Conservation (phyloP, 2,888 invertebrate species). For the Ceramica pisi region DNA sequence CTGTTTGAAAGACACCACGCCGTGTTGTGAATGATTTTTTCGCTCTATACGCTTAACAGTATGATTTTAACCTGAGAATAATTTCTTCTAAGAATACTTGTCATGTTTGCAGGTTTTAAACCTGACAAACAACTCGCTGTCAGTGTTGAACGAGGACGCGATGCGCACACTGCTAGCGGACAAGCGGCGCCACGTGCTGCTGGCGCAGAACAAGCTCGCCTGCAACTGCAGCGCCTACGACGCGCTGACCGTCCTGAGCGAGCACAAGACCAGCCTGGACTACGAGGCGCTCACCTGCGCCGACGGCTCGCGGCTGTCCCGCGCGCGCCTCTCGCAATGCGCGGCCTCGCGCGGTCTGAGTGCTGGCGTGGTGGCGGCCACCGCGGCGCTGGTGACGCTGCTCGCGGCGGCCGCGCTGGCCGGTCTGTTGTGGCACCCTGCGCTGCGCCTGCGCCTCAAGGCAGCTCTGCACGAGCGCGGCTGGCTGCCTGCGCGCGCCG, state of each 20-base stretch:
- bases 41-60: no score
- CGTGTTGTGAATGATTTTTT: no score
- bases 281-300: slow-evolving; percentile 2
- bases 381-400: slow-evolving; percentile 5
- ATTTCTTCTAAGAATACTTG: not conserved
- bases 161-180: slow-evolving; percentile 24
- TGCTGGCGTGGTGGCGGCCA: not conserved
- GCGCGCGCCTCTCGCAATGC: slow-evolving; percentile 4
- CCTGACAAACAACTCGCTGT: slow-evolving; percentile 48
- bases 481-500: slow-evolving; percentile 43
- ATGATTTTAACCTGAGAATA: not conserved
- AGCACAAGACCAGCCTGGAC: not conserved
- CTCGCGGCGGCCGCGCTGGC: slow-evolving; percentile 49
- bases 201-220: slow-evolving; percentile 44
- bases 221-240: slow-evolving; percentile 37
- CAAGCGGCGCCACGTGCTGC: slow-evolving; percentile 11
- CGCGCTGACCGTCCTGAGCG: not conserved
- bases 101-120: slow-evolving; percentile 44
- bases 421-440: slow-evolving; percentile 48
- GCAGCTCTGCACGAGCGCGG: slow-evolving; percentile 57
- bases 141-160: not conserved
- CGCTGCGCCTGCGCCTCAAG: slow-evolving; percentile 58
- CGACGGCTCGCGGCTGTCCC: slow-evolving; percentile 7
- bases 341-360: not conserved
- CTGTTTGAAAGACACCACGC: no score